Conservation (phyloP, 2,797 vertebrate genomes). For the Sphenodon punctatus region DNA sequence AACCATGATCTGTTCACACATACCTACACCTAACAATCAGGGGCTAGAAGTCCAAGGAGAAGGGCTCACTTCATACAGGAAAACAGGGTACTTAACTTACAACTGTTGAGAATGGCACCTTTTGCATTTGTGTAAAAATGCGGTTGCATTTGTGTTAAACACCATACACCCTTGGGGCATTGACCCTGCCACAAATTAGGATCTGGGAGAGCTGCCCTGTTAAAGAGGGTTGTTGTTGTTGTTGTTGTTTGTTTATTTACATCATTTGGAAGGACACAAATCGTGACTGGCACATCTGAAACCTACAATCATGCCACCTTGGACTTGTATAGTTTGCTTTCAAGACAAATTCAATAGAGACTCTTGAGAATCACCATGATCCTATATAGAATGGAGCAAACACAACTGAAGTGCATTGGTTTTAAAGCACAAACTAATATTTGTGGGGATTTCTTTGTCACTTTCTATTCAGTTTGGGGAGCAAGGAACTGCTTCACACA, state of each 20-base stretch:
- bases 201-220: background rate
- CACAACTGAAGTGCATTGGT: slow-evolving; percentile 1
- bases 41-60: no score
- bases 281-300: background rate
- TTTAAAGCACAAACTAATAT: background rate
- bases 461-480: slow-evolving; percentile 26
- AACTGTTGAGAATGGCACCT: no score
- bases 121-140: no score
- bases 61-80: no score
- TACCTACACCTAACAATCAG: no score
- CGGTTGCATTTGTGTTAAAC: no score
- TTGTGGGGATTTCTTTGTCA: background rate
- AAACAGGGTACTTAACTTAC: no score
- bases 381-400: no score
- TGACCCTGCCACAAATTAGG: background rate
- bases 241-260: no score
- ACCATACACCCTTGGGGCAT: no score
- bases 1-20: no score
- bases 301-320: background rate
- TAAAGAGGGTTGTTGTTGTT: background rate
- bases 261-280: slow-evolving; percentile 29
- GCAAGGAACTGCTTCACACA: background rate
- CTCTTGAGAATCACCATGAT: no score
- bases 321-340: slow-evolving; percentile 7
- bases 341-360: slow-evolving; percentile 24